A percentile compares a stretch with the other conserved stretches of the same genome.
Evolutionary conservation across 2,797 vertebrate species (phyloP).

Genomic region (Parambassis ranga): DNA sequence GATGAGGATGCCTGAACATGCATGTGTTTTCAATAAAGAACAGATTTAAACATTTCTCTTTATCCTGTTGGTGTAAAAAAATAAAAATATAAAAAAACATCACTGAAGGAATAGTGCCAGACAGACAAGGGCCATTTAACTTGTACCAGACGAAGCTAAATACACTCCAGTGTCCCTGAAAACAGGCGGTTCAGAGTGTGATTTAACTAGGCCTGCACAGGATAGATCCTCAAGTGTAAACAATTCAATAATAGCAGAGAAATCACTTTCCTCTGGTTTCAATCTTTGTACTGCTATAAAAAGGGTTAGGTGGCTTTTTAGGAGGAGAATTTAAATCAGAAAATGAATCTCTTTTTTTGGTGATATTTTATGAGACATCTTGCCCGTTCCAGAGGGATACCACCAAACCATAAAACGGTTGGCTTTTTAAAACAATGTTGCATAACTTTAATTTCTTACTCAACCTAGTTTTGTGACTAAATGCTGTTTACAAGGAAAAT

Average conservation of each 20-base stretch:
- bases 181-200: constrained; percentile 61
- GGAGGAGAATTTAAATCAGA: constrained; percentile 71
- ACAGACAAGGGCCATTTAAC: constrained; percentile 71
- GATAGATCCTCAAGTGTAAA: constrained; percentile 68
- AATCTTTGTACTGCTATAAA: constrained; percentile 75
- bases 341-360: constrained; percentile 58
- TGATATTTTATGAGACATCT: constrained; percentile 71
- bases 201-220: constrained; percentile 72
- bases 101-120: constrained; percentile 50
- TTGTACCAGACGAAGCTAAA: constrained; percentile 70
- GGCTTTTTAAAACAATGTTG: constrained; percentile 70
- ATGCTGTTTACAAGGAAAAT: constrained; percentile 55
- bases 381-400: constrained; percentile 72
- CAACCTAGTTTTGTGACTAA: constrained; percentile 48
- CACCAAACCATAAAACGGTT: constrained; percentile 76
- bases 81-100: constrained; percentile 40
- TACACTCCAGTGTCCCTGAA: constrained; percentile 67
- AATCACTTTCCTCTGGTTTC: constrained; percentile 65
- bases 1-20: constrained; percentile 55
- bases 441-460: constrained; percentile 69
- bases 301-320: constrained; percentile 58
- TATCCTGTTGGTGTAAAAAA: constrained; percentile 27
- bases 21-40: constrained; percentile 43
- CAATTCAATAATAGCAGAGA: constrained; percentile 71
- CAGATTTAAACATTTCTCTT: constrained; percentile 55